Base-by-base conservation (phyloP, 2,888 invertebrate genomes). In the Scaptomyza cyrtandrae region DNA sequence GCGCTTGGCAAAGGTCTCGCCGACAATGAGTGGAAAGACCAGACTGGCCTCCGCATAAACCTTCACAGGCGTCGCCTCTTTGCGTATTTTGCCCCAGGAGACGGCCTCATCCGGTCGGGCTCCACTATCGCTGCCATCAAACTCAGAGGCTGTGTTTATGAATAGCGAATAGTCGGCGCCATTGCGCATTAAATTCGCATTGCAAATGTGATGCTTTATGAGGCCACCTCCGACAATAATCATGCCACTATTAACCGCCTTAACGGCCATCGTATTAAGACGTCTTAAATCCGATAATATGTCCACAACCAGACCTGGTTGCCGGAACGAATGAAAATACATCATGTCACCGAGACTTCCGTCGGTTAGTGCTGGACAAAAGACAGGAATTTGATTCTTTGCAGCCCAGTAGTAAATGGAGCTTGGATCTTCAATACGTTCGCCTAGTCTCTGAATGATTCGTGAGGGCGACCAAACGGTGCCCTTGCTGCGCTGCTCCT, bases 101-200 rank as follows among this genome's bases (percentile, higher is more conserved):
- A 99, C 95, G 0, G 99, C 99, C 93, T 99, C 99, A 93, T 99
- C 99, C 0, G 99, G 99, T 62, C 97, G 94, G 0, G 99, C 99
- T 0, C 99, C 99, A 35, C 98, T 96, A 91, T 99, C 99, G 90
- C 98, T 98, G 0, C 98, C 99, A 93, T 99, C 99, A 93, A 96
- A 99, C 92, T 99, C 99, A 33, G 96, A 95, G 0, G 96, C 96
- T 0, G 99, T 99, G 91, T 99, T 99, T 11, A 99, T 93, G 92
- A 96, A 99, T 0, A 99, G 98, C 0, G 98, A 94, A 93, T 94
- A 99, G 92, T 99, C 98, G 0, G 99, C 98, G 14, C 99, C 99
- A 92, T 99, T 99, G 80, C 99, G 96, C 99, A 99, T 99, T 60
- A 99, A 94, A 93, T 99, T 99, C 1, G 99, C 99, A 93, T 99